Evolutionary conservation across 2,888 invertebrate species (phyloP).

Genomic region (Brachynemurus nebulosus): DNA sequence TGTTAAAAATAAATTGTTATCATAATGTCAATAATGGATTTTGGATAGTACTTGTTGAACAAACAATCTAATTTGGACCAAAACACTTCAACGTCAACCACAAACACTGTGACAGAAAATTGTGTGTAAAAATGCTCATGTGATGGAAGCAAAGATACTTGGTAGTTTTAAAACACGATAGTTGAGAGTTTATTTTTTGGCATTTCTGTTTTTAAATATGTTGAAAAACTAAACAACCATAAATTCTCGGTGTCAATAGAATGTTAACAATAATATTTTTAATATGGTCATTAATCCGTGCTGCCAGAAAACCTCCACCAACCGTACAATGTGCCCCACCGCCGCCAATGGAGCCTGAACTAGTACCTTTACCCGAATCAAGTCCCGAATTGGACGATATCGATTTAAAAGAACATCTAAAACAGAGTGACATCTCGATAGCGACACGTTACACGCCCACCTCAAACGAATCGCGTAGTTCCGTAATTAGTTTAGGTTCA

Average conservation of each 20-base stretch:
- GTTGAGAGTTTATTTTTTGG: too few species aligned
- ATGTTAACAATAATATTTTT: slow-evolving; percentile 50
- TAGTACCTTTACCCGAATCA: background rate
- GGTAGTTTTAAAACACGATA: too few species aligned
- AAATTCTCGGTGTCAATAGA: slow-evolving; percentile 19
- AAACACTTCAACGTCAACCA: too few species aligned
- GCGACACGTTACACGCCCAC: slow-evolving; percentile 28
- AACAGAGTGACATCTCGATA: slow-evolving; percentile 33
- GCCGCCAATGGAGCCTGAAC: slow-evolving; percentile 6
- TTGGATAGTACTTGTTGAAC: too few species aligned
- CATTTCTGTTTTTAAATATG: too few species aligned
- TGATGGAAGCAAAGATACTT: too few species aligned
- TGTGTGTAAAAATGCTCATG: too few species aligned
- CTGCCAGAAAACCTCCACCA: slow-evolving; percentile 30
- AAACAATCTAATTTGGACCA: too few species aligned
- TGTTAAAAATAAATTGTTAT: too few species aligned
- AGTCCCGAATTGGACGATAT: background rate
- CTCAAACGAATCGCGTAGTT: slow-evolving; percentile 34
- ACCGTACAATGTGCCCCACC: slow-evolving; percentile 3
- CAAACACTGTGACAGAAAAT: too few species aligned
- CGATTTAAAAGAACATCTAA: slow-evolving; percentile 1
- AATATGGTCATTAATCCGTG: slow-evolving; percentile 47
- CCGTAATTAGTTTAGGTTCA: slow-evolving; percentile 16
- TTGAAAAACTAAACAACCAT: too few species aligned
- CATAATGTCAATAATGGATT: too few species aligned